Conservation (phyloP, 2,888 invertebrate species). For the Hypsopygia costalis region DNA sequence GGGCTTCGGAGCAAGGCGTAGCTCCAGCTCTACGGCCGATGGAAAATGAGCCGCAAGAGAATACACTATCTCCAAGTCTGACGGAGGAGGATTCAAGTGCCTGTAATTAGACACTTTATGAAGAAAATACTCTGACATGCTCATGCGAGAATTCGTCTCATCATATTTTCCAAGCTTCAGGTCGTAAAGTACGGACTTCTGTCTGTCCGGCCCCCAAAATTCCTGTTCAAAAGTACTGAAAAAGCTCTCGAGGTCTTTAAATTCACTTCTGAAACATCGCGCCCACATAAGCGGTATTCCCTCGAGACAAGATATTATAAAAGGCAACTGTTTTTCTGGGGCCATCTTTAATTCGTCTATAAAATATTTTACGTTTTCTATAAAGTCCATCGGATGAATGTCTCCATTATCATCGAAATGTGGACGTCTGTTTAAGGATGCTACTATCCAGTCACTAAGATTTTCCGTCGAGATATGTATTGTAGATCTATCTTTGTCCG, state of each 20-base stretch:
- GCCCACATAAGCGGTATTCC: constrained; percentile 73
- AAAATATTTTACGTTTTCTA: constrained; percentile 64
- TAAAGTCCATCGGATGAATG: constrained; percentile 70
- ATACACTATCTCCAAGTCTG: constrained; percentile 71
- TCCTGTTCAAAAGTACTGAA: constrained; percentile 67
- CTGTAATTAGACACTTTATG: constrained; percentile 71
- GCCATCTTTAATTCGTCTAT: constrained; percentile 63
- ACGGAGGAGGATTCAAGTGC: constrained; percentile 66
- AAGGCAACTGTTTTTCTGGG: constrained; percentile 59
- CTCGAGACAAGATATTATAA: constrained; percentile 68
- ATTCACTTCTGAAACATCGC: constrained; percentile 65
- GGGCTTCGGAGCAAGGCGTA: constrained; percentile 69
- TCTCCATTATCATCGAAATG: constrained; percentile 67
- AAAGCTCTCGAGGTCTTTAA: constrained; percentile 55
- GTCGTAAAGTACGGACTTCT: constrained; percentile 67
- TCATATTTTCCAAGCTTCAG: constrained; percentile 72
- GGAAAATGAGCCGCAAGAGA: constrained; percentile 72
- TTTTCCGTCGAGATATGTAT: constrained; percentile 58
- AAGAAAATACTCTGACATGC: constrained; percentile 72
- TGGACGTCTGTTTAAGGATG: constrained; percentile 63
- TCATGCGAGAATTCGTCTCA: constrained; percentile 49
- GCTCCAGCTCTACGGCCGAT: constrained; percentile 67
- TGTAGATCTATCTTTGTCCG: constrained; percentile 33
- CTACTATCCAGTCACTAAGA: constrained; percentile 63
- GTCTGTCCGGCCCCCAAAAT: constrained; percentile 69